Conservation (phyloP, 2,797 vertebrate genomes). For the Diplodus sargus region DNA sequence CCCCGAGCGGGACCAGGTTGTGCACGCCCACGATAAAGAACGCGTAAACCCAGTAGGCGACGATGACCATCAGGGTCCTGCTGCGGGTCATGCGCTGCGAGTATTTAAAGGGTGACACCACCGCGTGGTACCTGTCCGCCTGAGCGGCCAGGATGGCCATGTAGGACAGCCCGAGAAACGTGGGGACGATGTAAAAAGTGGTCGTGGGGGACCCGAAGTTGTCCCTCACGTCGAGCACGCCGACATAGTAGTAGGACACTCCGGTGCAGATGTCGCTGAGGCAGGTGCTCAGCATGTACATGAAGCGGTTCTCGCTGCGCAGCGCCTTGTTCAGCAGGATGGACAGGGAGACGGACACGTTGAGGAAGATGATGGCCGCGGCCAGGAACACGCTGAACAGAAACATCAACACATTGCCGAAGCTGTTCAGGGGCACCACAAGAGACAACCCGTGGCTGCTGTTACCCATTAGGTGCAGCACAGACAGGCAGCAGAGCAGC, state of each 20-base stretch:
- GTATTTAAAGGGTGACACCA: slow-evolving; percentile 81
- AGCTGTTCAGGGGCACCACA: slow-evolving; percentile 77
- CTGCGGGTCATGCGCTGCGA: slow-evolving; percentile 78
- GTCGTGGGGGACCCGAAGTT: slow-evolving; percentile 70
- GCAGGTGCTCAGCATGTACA: slow-evolving; percentile 89
- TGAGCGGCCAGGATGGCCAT: slow-evolving; percentile 86
- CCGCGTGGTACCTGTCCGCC: slow-evolving; percentile 85
- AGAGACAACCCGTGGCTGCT: slow-evolving; percentile 55
- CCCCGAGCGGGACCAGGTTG: slow-evolving; percentile 72
- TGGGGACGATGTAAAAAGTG: slow-evolving; percentile 80
- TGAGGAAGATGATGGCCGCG: slow-evolving; percentile 78
- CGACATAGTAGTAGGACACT: slow-evolving; percentile 84
- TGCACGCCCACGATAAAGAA: slow-evolving; percentile 77
- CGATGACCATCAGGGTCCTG: slow-evolving; percentile 80
- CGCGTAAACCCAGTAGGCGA: slow-evolving; percentile 82
- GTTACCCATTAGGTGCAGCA: slow-evolving; percentile 74
- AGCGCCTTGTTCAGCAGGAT: slow-evolving; percentile 78
- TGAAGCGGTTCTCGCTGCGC: slow-evolving; percentile 83
- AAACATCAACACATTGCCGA: slow-evolving; percentile 80
- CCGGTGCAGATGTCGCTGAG: slow-evolving; percentile 85
- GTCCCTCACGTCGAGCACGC: slow-evolving; percentile 82
- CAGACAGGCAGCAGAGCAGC: background rate
- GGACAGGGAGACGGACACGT: slow-evolving; percentile 80
- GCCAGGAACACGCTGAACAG: slow-evolving; percentile 78
- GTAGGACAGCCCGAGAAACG: slow-evolving; percentile 86